phyloP scores from a whole-genome alignment of 2,888 invertebrate genomes.

The Mythimna pallens region DNA sequence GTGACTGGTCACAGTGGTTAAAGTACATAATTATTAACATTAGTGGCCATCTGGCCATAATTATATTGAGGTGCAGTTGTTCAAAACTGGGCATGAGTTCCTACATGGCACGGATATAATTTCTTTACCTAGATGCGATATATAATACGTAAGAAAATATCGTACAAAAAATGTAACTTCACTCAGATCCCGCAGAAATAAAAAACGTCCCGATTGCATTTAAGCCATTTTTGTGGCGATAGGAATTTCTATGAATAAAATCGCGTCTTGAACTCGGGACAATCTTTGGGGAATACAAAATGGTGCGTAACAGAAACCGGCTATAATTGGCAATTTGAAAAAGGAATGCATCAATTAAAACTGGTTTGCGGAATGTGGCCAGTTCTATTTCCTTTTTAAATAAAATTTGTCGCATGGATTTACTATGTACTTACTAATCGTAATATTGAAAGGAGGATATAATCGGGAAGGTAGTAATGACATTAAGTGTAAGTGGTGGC shows the following conservation, averaged over 20 bases:
- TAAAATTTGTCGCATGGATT: slow-evolving; percentile 4
- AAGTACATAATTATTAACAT: background rate
- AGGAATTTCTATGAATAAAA: slow-evolving; percentile 48
- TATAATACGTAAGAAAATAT: background rate
- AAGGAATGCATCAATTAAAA: slow-evolving; percentile 48
- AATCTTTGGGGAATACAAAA: slow-evolving; percentile 48
- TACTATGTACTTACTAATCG: slow-evolving; percentile 3
- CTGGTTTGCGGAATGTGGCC: slow-evolving; percentile 14
- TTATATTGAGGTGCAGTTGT: background rate
- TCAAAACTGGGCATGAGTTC: background rate
- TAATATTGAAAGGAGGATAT: slow-evolving; percentile 33
- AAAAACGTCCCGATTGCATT: slow-evolving; percentile 32
- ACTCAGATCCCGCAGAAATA: slow-evolving; percentile 9
- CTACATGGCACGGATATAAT: background rate
- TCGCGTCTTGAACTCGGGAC: slow-evolving; percentile 23
- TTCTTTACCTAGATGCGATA: background rate
- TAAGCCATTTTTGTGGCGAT: slow-evolving; percentile 24
- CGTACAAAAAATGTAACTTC: background rate
- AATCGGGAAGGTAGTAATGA: slow-evolving; percentile 21
- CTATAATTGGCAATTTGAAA: slow-evolving; percentile 55
- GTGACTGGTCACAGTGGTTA: background rate
- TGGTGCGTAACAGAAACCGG: slow-evolving; percentile 45
- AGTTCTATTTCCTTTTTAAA: slow-evolving; percentile 22
- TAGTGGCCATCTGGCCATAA: no score
- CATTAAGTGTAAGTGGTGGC: slow-evolving; percentile 40